phyloP scores from a whole-genome alignment of 2,797 vertebrate genomes.

The Artibeus lituratus region DNA sequence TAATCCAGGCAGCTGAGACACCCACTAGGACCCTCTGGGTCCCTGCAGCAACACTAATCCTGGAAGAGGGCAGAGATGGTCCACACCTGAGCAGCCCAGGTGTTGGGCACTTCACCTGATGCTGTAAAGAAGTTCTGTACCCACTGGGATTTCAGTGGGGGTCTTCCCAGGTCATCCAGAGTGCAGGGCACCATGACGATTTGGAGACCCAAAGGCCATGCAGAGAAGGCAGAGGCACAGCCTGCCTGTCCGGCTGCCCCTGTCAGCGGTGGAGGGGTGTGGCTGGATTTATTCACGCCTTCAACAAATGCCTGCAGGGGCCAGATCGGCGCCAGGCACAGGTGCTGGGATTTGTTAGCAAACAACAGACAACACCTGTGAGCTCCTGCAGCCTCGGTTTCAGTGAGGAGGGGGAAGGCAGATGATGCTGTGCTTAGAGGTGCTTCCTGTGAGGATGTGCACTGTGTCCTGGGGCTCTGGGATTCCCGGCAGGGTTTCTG shows the following conservation, averaged over 20 bases:
- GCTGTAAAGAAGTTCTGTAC: accelerated
- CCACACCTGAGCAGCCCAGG: background rate
- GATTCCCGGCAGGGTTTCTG: slow-evolving; percentile 27
- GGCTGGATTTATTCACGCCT: background rate
- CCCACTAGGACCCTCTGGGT: background rate
- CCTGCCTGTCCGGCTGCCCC: background rate
- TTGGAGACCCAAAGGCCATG: background rate
- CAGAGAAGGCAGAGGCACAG: background rate
- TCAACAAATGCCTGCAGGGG: background rate
- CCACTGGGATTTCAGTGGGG: background rate
- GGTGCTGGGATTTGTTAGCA: background rate
- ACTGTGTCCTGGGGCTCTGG: background rate
- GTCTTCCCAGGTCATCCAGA: background rate
- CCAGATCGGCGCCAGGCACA: background rate
- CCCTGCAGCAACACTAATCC: accelerated
- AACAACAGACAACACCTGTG: background rate
- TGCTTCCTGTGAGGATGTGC: background rate
- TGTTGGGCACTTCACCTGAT: accelerated
- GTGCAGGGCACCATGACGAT: background rate
- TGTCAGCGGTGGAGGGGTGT: background rate
- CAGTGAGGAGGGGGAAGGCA: accelerated
- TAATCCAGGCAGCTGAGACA: background rate
- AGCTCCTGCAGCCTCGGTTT: background rate
- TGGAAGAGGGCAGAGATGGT: background rate
- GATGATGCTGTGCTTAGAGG: background rate